A percentile compares a stretch with the other conserved stretches of the same genome.
phyloP scores from a whole-genome alignment of 2,797 vertebrate genomes.

The Scleropages formosus region DNA sequence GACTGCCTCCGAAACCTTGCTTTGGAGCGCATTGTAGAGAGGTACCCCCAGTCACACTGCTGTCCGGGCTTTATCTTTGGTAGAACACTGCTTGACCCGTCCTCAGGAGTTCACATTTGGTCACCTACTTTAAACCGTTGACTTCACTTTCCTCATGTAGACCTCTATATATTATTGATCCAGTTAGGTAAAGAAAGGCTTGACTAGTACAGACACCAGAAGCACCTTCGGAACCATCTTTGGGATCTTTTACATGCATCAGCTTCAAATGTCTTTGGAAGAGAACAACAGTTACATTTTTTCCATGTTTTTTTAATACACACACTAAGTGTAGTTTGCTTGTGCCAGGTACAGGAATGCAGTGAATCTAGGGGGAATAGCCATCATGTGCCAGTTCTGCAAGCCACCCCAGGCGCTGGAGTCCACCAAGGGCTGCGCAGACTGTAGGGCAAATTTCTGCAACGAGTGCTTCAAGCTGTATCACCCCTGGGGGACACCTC shows the following conservation, averaged over 20 bases:
- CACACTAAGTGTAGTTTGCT: not conserved
- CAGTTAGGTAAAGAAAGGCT: too few relatives aligned
- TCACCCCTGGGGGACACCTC: conserved; percentile 95
- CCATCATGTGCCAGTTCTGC: conserved; percentile 94
- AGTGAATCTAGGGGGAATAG: conserved; percentile 81
- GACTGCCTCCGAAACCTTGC: conserved; percentile 93
- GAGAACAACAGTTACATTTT: too few relatives aligned
- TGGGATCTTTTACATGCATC: too few relatives aligned
- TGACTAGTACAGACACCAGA: too few relatives aligned
- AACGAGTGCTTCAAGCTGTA: conserved; percentile 97
- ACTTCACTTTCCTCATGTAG: too few relatives aligned
- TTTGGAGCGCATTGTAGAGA: conserved; percentile 90
- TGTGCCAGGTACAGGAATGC: conserved; percentile 80
- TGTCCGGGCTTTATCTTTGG: too few relatives aligned
- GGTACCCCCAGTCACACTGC: conserved; percentile 59
- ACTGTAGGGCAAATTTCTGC: conserved; percentile 92
- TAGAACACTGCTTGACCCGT: too few relatives aligned
- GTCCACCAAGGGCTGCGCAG: conserved; percentile 92
- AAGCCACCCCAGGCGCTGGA: conserved; percentile 85
- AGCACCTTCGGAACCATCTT: too few relatives aligned
- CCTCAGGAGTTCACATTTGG: too few relatives aligned
- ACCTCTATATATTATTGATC: too few relatives aligned
- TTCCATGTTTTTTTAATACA: not conserved
- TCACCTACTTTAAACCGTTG: too few relatives aligned
- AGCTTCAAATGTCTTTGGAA: too few relatives aligned